Conservation (phyloP, 2,113 vertebrate genomes). For the Sciurus niger region DNA sequence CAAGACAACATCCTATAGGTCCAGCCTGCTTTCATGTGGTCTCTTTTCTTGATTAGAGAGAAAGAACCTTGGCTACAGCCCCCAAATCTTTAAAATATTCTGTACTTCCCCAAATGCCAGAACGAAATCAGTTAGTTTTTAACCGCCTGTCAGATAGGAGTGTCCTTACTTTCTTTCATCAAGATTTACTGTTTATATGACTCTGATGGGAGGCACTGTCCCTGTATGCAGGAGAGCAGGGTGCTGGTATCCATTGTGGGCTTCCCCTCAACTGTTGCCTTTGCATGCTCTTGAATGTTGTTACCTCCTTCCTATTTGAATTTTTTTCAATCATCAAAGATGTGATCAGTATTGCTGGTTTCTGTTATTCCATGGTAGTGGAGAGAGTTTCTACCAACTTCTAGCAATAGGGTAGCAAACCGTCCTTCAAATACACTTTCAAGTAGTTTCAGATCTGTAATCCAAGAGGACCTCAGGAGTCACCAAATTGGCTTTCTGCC, state of each 20-base stretch:
- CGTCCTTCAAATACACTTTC: not conserved
- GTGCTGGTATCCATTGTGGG: not conserved
- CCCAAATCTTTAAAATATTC: not conserved
- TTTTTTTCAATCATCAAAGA: too few species aligned
- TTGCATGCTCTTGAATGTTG: not conserved
- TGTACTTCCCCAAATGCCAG: fast-evolving
- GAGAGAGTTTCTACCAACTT: not conserved
- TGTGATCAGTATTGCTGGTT: not conserved
- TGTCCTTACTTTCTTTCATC: not conserved
- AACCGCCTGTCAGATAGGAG: not conserved
- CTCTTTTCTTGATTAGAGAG: not conserved
- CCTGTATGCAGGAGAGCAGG: not conserved
- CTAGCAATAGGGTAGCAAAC: not conserved
- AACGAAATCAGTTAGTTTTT: not conserved
- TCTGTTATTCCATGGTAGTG: not conserved
- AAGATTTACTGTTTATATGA: not conserved
- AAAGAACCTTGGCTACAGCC: fast-evolving
- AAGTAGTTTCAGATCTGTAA: not conserved
- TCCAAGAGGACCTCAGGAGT: not conserved
- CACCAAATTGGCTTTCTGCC: not conserved
- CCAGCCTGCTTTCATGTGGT: not conserved
- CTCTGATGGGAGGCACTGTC: not conserved
- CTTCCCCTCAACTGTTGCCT: not conserved
- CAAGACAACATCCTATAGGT: not conserved
- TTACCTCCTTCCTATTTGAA: not conserved